Evolutionary conservation across 1,140 invertebrate species (phyloP).

Genomic region (Penaeus vannamei): DNA sequence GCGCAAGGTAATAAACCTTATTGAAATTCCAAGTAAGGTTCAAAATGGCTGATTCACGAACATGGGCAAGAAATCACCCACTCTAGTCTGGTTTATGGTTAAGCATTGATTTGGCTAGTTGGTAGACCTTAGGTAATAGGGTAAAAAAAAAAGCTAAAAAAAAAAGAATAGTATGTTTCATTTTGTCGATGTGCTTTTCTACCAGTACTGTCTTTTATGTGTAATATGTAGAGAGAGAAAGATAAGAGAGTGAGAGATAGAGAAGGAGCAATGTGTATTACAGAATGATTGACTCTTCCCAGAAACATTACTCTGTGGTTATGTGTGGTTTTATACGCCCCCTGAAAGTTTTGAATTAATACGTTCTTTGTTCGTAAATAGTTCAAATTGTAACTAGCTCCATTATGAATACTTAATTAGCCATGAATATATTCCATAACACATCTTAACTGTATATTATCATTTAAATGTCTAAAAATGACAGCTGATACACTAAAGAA

Average conservation of each 20-base stretch:
- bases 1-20: conserved; percentile 39
- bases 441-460: too few relatives aligned
- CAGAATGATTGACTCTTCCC: conserved; percentile 38
- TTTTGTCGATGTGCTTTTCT: conserved; percentile 64
- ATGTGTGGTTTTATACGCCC: conserved; percentile 45
- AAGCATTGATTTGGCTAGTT: conserved; percentile 61
- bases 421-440: neutral
- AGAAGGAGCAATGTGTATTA: conserved; percentile 40
- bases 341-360: conserved; percentile 31
- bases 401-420: neutral
- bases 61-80: conserved; percentile 57
- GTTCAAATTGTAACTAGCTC: conserved; percentile 9
- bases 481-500: too few relatives aligned
- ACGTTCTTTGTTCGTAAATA: conserved; percentile 28
- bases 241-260: too few relatives aligned
- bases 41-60: neutral
- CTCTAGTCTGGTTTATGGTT: conserved; percentile 57
- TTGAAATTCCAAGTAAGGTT: conserved; percentile 25
- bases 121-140: conserved; percentile 31
- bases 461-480: too few relatives aligned
- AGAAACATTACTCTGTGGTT: conserved; percentile 32
- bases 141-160: conserved; percentile 6
- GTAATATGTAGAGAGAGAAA: conserved; percentile 44
- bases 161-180: conserved; percentile 47
- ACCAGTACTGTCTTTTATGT: conserved; percentile 63